phyloP scores from a whole-genome alignment of 2,113 vertebrate genomes.

The Gymnocephalus cernua region DNA sequence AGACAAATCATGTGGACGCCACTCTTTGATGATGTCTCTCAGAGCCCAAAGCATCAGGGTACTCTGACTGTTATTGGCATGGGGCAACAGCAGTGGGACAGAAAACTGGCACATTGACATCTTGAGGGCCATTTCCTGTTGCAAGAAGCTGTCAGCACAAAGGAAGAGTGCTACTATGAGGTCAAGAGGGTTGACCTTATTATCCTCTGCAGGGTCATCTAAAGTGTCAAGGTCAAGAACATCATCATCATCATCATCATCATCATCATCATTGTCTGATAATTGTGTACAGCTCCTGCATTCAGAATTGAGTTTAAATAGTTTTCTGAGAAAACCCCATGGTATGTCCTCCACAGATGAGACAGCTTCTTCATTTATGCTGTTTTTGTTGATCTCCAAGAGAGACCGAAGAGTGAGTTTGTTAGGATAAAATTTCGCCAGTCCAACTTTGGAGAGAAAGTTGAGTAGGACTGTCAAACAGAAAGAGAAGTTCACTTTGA shows the following conservation, averaged over 20 bases:
- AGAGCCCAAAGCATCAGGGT: conserved; percentile 82
- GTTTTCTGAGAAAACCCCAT: conserved; percentile 57
- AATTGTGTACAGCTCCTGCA: conserved; percentile 33
- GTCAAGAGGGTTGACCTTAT: conserved; percentile 71
- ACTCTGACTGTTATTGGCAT: conserved; percentile 58
- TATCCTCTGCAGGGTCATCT: conserved; percentile 5
- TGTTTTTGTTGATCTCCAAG: conserved; percentile 59
- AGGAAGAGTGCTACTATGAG: conserved; percentile 79
- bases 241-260: neutral
- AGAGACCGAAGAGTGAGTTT: conserved; percentile 62
- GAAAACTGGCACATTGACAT: conserved; percentile 85
- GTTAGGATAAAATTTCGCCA: conserved; percentile 55
- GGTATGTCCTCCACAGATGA: conserved; percentile 33
- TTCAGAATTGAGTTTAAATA: conserved; percentile 62
- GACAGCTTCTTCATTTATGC: neutral
- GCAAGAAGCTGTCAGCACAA: conserved; percentile 82
- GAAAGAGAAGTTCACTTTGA: neutral
- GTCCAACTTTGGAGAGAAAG: conserved; percentile 35
- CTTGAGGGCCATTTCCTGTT: conserved; percentile 79
- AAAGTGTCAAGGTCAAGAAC: neutral
- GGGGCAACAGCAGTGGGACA: conserved; percentile 84
- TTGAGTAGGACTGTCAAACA: neutral
- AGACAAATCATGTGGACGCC: conserved; percentile 34
- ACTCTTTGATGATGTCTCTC: conserved; percentile 74
- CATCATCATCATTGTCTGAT: fast-evolving